Percentiles rank a stretch among this genome's conserved stretches.
Conservation (phyloP, 1,140 invertebrate species). For the Heliconius melpomene region DNA sequence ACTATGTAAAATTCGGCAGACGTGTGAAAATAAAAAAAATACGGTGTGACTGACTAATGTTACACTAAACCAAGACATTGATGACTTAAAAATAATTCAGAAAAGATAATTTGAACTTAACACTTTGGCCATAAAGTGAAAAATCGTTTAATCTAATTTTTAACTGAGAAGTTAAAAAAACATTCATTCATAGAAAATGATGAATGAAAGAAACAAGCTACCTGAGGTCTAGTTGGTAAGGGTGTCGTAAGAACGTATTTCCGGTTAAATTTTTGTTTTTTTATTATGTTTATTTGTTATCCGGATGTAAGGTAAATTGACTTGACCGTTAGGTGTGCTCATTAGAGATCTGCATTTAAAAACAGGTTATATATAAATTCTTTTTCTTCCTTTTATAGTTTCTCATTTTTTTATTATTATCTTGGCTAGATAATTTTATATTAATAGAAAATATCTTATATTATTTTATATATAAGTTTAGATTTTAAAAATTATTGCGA, state of each 20-base stretch:
- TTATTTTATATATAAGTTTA: too few species aligned
- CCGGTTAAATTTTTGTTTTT: constrained; percentile 54
- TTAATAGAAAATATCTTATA: too few species aligned
- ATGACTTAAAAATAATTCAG: background rate
- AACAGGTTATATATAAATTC: too few species aligned
- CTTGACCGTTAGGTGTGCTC: constrained; percentile 59
- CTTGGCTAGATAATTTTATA: too few species aligned
- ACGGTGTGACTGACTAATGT: background rate
- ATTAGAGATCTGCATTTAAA: constrained; percentile 31
- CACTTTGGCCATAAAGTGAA: background rate
- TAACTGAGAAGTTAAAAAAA: background rate
- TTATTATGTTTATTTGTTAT: constrained; percentile 44
- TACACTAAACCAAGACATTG: background rate
- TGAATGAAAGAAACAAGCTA: constrained; percentile 58
- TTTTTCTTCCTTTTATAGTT: too few species aligned
- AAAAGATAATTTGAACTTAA: background rate
- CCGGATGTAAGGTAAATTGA: constrained; percentile 69
- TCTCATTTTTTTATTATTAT: too few species aligned
- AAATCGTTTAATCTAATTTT: background rate
- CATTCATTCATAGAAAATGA: constrained; percentile 61
- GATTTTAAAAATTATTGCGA: too few species aligned
- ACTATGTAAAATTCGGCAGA: background rate
- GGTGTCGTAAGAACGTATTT: constrained; percentile 49
- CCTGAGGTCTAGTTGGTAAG: constrained; percentile 49
- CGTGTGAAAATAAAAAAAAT: constrained; percentile 7